Conservation (phyloP, 1,140 invertebrate species). For the Penaeus vannamei region DNA sequence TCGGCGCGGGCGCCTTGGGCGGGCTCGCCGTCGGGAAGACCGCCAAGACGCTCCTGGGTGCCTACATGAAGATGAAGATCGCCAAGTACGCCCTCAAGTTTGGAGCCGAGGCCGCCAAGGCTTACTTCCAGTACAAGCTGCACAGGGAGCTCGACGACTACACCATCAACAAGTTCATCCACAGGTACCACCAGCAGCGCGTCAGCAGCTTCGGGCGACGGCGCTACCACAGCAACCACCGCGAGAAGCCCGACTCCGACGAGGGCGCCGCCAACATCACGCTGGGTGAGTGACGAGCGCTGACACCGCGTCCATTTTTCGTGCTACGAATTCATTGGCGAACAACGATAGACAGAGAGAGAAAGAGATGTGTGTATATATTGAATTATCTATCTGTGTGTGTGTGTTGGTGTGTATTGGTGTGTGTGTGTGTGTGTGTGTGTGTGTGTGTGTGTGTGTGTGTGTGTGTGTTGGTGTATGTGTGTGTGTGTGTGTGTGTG, state of each 20-base stretch:
- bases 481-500: no score
- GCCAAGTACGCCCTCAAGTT: slow-evolving; percentile 59
- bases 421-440: no score
- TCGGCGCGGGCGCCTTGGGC: slow-evolving; percentile 1
- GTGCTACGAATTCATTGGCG: no score
- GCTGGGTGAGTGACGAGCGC: slow-evolving; percentile 1
- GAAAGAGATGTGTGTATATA: no score
- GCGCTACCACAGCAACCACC: slow-evolving; percentile 44
- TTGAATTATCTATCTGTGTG: no score
- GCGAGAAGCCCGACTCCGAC: background rate
- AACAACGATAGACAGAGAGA: no score
- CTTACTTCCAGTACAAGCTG: slow-evolving; percentile 51
- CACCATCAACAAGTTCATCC: slow-evolving; percentile 54
- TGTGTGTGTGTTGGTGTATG: no score
- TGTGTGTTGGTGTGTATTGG: no score
- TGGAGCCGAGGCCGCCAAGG: slow-evolving; percentile 48
- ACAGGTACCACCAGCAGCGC: slow-evolving; percentile 52
- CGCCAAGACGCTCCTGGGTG: slow-evolving; percentile 51
- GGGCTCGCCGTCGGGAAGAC: slow-evolving; percentile 32
- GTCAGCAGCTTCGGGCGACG: slow-evolving; percentile 36
- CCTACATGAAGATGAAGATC: slow-evolving; percentile 53
- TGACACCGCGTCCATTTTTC: no score
- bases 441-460: no score
- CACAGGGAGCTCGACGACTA: slow-evolving; percentile 52
- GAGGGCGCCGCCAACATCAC: slow-evolving; percentile 7